These are phyloP conservation scores for Lineus longissimus DNA, from an alignment of 1,140 invertebrate species.

Conservation along the genomic window DNA sequence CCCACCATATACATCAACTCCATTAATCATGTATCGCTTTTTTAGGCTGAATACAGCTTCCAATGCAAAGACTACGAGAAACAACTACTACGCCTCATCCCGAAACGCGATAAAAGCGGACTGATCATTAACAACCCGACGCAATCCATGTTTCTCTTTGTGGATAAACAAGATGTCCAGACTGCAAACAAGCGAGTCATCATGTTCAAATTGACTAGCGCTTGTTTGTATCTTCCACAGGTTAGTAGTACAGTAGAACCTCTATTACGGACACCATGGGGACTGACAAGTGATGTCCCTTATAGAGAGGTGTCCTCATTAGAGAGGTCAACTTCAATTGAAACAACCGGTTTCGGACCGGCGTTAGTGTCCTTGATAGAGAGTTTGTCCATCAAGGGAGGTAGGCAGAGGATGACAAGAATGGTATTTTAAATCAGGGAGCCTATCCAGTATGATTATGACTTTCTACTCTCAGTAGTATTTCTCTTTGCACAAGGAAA, in stretches of 20 bases:
- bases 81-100: conserved; percentile 37
- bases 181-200: conserved; percentile 38
- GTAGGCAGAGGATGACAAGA: too few species aligned
- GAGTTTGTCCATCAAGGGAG: too few species aligned
- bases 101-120: conserved; percentile 35
- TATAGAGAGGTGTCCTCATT: too few species aligned
- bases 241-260: too few species aligned
- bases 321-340: too few species aligned
- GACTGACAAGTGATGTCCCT: too few species aligned
- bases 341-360: background rate
- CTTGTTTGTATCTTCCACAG: conserved; percentile 45
- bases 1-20: background rate
- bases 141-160: conserved; percentile 48
- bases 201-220: conserved; percentile 42
- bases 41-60: conserved; percentile 34
- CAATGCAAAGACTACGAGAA: conserved; percentile 40
- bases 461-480: too few species aligned
- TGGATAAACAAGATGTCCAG: conserved; percentile 42
- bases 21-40: too few species aligned
- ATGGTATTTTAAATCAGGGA: too few species aligned
- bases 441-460: too few species aligned
- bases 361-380: too few species aligned
- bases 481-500: too few species aligned
- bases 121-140: conserved; percentile 46
- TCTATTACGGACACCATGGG: background rate